Percentiles rank a stretch among this genome's conserved stretches.
Conservation (phyloP, 2,888 invertebrate species). For the Idaea straminata region DNA sequence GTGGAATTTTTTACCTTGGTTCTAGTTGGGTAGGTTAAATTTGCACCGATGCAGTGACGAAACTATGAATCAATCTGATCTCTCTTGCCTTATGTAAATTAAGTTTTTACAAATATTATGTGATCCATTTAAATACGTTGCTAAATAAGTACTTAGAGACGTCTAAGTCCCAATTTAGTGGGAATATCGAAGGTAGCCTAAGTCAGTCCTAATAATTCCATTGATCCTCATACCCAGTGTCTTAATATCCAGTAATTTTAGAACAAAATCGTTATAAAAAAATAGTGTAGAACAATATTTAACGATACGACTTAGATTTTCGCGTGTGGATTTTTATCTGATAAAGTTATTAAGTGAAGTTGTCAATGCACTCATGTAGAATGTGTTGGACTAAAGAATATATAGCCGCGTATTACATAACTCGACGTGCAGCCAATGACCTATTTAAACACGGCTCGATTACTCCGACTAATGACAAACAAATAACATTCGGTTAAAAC, state of each 20-base stretch:
- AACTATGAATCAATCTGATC: background rate
- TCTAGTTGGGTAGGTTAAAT: background rate
- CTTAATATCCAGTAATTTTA: no score
- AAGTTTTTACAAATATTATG: slow-evolving; percentile 1
- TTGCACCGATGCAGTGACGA: background rate
- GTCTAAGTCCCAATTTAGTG: background rate
- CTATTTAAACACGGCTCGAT: slow-evolving; percentile 55
- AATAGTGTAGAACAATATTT: no score
- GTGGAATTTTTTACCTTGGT: background rate
- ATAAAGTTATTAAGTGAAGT: no score
- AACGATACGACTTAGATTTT: no score
- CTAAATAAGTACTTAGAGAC: background rate
- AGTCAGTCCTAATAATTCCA: no score
- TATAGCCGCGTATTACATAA: slow-evolving; percentile 52
- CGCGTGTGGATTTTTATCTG: no score
- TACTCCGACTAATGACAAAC: slow-evolving; percentile 54
- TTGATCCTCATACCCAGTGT: no score
- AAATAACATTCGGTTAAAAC: no score
- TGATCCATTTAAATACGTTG: background rate
- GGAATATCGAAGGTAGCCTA: no score
- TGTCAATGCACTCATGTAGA: background rate
- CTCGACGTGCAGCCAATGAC: slow-evolving; percentile 73
- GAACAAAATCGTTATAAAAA: no score
- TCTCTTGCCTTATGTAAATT: background rate
- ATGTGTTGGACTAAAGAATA: background rate